Evolutionary conservation across 2,797 vertebrate species (phyloP).

Genomic region (Enteromius afrohamiltoni): DNA sequence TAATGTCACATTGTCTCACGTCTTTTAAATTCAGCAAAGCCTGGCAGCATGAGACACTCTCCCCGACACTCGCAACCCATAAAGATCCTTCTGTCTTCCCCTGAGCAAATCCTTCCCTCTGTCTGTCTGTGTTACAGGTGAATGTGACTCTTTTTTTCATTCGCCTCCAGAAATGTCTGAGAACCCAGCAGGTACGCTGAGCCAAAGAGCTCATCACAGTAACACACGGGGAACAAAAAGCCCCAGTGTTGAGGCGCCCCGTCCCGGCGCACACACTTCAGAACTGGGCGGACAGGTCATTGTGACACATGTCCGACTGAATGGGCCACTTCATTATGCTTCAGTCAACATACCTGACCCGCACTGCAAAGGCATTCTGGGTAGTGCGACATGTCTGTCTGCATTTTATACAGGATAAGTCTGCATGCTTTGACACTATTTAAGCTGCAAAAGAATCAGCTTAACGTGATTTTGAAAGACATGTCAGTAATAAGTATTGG

Average conservation of each 20-base stretch:
- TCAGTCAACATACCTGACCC: slow-evolving; percentile 6
- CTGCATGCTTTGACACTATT: neutral
- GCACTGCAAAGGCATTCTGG: neutral
- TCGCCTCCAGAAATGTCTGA: slow-evolving; percentile 33
- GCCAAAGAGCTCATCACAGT: slow-evolving; percentile 1
- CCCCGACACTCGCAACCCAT: slow-evolving; percentile 23
- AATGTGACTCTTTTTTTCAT: slow-evolving; percentile 17
- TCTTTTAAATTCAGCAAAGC: slow-evolving; percentile 37
- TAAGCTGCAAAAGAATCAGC: neutral
- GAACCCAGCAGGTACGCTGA: slow-evolving; percentile 1
- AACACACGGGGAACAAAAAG: neutral
- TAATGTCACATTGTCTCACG: slow-evolving; percentile 44
- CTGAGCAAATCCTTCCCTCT: slow-evolving; percentile 32
- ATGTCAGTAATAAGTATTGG: neutral
- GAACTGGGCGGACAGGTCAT: slow-evolving; percentile 13
- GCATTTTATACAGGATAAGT: slow-evolving; percentile 5
- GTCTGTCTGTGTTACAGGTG: slow-evolving; percentile 32
- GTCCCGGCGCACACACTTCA: neutral
- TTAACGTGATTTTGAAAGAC: neutral
- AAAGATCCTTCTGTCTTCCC: slow-evolving; percentile 36
- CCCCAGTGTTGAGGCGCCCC: neutral
- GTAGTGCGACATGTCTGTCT: neutral
- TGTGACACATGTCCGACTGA: slow-evolving; percentile 15
- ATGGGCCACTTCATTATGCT: slow-evolving; percentile 23
- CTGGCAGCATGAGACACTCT: slow-evolving; percentile 34